These are phyloP conservation scores for Aurelia sp. DNA, from an alignment of 30 jellyfish, hydroid and myxozoan species.

Conservation along the genomic window DNA sequence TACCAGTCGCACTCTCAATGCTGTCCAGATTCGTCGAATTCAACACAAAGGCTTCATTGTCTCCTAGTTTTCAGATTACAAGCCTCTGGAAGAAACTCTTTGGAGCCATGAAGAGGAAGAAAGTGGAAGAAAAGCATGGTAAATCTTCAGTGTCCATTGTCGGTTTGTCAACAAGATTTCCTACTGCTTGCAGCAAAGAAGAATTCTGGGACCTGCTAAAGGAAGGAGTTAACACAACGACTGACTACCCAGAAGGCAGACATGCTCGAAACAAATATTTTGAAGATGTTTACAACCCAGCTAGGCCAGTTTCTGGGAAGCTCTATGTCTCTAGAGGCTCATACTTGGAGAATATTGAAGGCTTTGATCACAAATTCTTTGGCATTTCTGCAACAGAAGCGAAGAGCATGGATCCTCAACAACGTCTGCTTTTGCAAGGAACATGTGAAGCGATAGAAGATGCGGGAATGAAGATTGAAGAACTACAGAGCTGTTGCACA, in stretches of 20 bases:
- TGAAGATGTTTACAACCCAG: constrained; percentile 53
- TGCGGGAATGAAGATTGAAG: constrained; percentile 72
- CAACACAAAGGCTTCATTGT: not conserved
- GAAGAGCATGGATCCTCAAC: constrained; percentile 80
- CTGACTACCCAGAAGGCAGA: constrained; percentile 61
- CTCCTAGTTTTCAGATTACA: too few relatives aligned
- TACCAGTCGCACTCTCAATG: constrained; percentile 64
- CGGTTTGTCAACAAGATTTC: constrained; percentile 67
- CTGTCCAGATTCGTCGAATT: constrained; percentile 13
- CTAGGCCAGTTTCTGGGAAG: constrained; percentile 65
- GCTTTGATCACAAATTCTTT: constrained; percentile 59
- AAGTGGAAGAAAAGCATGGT: not conserved
- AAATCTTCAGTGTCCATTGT: constrained; percentile 19
- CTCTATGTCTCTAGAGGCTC: constrained; percentile 66
- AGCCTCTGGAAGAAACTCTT: not conserved
- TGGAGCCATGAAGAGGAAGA: not conserved
- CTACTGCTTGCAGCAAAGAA: constrained; percentile 48
- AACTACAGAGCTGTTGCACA: constrained; percentile 53
- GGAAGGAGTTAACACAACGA: constrained; percentile 37
- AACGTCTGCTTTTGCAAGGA: constrained; percentile 67
- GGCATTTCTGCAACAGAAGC: constrained; percentile 79
- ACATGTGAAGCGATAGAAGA: constrained; percentile 67
- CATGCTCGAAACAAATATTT: constrained; percentile 45
- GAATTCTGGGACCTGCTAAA: constrained; percentile 44
- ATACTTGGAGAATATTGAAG: constrained; percentile 54